Percentiles rank a stretch among this genome's conserved stretches.
Evolutionary conservation across 2,797 vertebrate species (phyloP).

Genomic region (Champsocephalus esox): DNA sequence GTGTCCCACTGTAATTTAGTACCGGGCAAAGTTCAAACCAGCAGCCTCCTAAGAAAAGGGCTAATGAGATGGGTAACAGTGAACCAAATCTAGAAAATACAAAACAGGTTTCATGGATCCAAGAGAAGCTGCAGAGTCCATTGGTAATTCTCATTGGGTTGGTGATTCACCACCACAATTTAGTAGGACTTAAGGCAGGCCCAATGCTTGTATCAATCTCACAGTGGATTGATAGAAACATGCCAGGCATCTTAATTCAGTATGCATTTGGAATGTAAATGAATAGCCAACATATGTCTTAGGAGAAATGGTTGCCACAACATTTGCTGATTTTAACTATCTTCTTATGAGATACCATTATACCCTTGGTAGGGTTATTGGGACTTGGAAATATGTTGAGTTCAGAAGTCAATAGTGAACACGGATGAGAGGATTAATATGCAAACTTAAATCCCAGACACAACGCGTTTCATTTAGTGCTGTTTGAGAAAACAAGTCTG

Average conservation of each 20-base stretch:
- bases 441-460: neutral
- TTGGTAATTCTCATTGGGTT: too few species aligned
- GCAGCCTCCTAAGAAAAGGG: neutral
- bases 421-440: conserved; percentile 28
- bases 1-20: neutral
- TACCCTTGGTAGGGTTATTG: neutral
- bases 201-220: too few species aligned
- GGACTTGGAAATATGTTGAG: neutral
- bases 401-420: conserved; percentile 8
- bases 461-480: conserved; percentile 31
- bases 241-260: neutral
- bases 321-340: neutral
- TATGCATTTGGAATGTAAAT: neutral
- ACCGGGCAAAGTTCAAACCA: neutral
- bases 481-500: conserved; percentile 9
- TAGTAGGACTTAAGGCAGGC: too few species aligned
- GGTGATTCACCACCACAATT: too few species aligned
- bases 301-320: neutral
- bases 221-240: neutral
- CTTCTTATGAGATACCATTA: neutral
- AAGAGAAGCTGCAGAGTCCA: too few species aligned
- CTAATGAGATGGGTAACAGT: neutral
- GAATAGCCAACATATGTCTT: neutral
- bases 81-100: neutral
- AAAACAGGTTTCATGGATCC: too few species aligned